These are phyloP conservation scores for Rhadina sibilatrix DNA, from an alignment of 2,113 vertebrate genomes.

Conservation along the genomic window DNA sequence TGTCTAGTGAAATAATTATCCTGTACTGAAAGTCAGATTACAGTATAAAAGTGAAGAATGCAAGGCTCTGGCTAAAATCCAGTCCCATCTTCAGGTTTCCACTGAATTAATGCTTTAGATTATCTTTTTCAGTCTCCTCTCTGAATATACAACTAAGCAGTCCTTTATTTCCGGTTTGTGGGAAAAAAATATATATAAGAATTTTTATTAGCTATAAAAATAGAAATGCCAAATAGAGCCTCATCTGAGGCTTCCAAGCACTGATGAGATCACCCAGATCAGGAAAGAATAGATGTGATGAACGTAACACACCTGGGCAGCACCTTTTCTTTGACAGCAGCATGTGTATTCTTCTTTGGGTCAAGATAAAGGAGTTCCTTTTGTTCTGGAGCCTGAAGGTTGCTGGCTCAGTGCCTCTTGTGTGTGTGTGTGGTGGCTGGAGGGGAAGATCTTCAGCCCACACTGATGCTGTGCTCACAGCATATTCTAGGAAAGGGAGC, in stretches of 20 bases:
- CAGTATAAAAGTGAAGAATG: not conserved
- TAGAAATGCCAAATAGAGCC: not conserved
- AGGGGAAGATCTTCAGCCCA: not conserved
- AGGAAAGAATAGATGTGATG: not conserved
- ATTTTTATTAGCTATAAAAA: not conserved
- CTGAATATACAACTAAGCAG: not conserved
- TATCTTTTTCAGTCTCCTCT: not conserved
- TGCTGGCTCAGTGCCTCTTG: not conserved
- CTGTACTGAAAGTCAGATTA: not conserved
- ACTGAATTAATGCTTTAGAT: not conserved
- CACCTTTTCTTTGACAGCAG: not conserved
- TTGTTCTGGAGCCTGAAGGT: not conserved
- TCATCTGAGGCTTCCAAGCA: not conserved
- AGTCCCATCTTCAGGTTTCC: not conserved
- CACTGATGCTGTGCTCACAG: not conserved
- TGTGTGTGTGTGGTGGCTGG: not conserved
- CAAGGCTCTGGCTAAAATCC: not conserved
- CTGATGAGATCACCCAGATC: not conserved
- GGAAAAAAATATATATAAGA: not conserved
- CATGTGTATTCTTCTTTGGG: not conserved
- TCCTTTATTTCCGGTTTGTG: rapidly evolving
- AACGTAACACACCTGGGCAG: not conserved
- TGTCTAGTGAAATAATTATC: not conserved
- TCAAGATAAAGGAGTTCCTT: not conserved
- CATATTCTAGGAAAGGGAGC: not conserved